Evolutionary conservation across 2,113 vertebrate genomes (phyloP).

Genomic region (Oreochromis tanganicae): DNA sequence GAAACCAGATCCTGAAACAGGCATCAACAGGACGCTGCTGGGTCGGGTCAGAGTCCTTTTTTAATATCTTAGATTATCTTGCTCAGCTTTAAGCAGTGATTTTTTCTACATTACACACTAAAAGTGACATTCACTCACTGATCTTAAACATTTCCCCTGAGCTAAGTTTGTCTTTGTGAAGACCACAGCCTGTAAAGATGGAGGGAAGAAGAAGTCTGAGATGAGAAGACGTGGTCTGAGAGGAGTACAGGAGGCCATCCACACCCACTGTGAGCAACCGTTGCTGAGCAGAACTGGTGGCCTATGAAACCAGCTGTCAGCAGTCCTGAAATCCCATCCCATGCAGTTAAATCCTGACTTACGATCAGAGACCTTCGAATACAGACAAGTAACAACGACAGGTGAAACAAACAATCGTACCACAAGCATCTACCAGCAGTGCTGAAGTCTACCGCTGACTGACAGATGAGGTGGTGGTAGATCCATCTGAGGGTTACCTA

Average conservation of each 20-base stretch:
- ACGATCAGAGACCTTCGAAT: neutral
- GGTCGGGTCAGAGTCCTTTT: neutral
- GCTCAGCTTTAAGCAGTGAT: neutral
- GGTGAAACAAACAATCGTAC: neutral
- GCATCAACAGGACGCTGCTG: neutral
- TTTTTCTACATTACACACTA: neutral
- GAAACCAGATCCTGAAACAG: neutral
- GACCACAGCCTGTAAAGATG: too few relatives aligned
- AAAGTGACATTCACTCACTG: neutral
- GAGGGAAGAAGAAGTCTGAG: neutral
- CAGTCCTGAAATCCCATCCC: neutral
- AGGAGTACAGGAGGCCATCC: neutral
- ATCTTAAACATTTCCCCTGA: neutral
- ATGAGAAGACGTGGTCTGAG: neutral
- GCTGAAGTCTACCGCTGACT: neutral
- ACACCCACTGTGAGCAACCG: neutral
- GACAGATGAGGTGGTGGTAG: neutral
- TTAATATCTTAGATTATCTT: neutral
- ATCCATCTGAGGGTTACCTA: neutral
- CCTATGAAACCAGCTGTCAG: neutral
- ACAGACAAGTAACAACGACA: neutral
- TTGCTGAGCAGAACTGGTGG: neutral
- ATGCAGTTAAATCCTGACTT: neutral
- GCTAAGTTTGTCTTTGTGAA: neutral
- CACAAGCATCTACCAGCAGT: neutral